Percentiles rank a stretch among this genome's conserved stretches.
Conservation (phyloP, 2,888 invertebrate genomes). For the Didymodactylos carnosus region DNA sequence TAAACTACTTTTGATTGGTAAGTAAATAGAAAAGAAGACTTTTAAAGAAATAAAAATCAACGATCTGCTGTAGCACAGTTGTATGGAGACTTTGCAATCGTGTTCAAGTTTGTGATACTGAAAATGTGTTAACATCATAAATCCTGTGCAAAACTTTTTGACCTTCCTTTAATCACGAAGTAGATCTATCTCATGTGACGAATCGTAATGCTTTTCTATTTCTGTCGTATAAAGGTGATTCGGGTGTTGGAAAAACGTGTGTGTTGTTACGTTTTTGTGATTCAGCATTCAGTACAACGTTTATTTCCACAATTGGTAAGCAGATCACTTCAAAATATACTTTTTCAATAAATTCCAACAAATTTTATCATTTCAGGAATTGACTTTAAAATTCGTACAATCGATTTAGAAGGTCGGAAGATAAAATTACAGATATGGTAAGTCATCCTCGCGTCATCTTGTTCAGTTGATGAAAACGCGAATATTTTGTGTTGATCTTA, state of each 20-base stretch:
- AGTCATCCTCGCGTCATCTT: too few species aligned
- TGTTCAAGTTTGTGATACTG: too few species aligned
- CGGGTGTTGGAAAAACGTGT: not conserved
- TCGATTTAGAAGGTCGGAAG: conserved; percentile 40
- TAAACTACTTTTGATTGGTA: conserved; percentile 24
- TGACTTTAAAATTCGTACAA: conserved; percentile 41
- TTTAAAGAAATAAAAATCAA: not conserved
- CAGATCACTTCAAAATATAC: not conserved
- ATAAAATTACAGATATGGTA: conserved; percentile 41
- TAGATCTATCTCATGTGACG: too few species aligned
- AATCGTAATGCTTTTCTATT: too few species aligned
- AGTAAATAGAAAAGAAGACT: not conserved
- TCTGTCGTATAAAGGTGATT: not conserved
- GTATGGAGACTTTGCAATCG: too few species aligned
- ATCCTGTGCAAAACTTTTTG: too few species aligned
- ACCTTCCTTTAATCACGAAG: too few species aligned
- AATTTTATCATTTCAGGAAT: conserved; percentile 26
- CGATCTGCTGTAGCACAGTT: too few species aligned
- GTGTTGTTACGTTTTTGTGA: conserved; percentile 30
- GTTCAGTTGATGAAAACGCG: not conserved
- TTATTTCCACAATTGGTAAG: conserved; percentile 33
- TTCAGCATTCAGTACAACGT: conserved; percentile 31
- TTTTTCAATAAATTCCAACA: not conserved
- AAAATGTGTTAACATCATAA: too few species aligned
- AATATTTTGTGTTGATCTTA: not conserved